These are phyloP conservation scores for Gymnocephalus cernua DNA, from an alignment of 2,113 vertebrate genomes.

Conservation along the genomic window DNA sequence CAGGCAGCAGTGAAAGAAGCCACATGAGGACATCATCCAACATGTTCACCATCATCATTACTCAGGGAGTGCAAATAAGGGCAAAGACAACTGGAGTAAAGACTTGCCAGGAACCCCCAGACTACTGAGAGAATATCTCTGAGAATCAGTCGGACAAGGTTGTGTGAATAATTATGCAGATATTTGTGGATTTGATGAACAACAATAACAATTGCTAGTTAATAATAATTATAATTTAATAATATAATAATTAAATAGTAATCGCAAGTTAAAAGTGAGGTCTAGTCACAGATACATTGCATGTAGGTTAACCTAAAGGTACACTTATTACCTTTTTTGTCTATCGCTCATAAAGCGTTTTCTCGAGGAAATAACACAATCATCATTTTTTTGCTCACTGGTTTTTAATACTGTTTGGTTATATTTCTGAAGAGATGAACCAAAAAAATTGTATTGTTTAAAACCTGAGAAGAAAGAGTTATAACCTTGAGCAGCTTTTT, in stretches of 20 bases:
- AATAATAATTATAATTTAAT: too few relatives aligned
- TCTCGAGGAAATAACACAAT: not conserved
- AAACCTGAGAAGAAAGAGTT: not conserved
- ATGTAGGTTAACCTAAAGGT: not conserved
- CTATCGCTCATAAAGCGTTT: not conserved
- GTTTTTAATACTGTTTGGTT: not conserved
- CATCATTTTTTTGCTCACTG: not conserved
- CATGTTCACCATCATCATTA: conserved; percentile 62
- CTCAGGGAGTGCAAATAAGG: conserved; percentile 60
- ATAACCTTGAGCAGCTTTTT: not conserved
- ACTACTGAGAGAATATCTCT: conserved; percentile 15
- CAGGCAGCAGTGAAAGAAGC: conserved; percentile 68
- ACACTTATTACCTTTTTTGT: not conserved
- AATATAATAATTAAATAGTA: too few relatives aligned
- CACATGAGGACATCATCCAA: conserved; percentile 73
- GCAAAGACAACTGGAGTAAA: conserved; percentile 48
- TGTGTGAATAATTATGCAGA: not conserved
- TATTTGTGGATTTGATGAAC: not conserved
- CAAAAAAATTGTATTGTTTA: not conserved
- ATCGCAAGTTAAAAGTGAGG: conserved; percentile 1
- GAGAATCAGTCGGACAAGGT: not conserved
- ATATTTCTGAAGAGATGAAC: not conserved
- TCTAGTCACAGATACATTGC: too few relatives aligned
- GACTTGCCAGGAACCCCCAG: conserved; percentile 44
- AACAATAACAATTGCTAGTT: not conserved